Conservation (phyloP, 2,888 invertebrate species). For the Sphaerophoria rueppellii region DNA sequence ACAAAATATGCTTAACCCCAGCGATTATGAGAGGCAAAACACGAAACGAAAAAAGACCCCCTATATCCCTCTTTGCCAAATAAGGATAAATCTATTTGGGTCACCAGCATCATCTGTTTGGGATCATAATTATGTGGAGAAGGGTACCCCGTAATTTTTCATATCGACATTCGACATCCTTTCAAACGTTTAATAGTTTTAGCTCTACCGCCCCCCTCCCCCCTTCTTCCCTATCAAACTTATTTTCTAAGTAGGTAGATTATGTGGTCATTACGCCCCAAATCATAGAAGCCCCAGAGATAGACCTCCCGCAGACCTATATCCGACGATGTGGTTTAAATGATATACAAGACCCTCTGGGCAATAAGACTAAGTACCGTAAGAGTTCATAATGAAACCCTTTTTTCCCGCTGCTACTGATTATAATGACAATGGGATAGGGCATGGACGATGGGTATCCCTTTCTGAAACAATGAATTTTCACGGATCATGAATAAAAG, state of each 20-base stretch:
- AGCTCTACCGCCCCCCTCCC: background rate
- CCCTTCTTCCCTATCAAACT: background rate
- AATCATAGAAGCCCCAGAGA: background rate
- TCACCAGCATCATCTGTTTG: constrained; percentile 19
- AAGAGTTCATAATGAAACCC: constrained; percentile 22
- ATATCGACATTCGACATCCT: background rate
- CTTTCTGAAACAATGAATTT: constrained; percentile 14
- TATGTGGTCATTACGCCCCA: background rate
- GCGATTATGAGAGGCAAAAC: constrained; percentile 11
- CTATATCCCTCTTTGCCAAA: background rate
- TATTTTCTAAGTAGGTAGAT: constrained; percentile 1
- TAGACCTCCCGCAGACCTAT: background rate
- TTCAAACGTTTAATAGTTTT: background rate
- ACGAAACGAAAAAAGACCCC: background rate
- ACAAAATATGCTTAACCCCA: constrained; percentile 29
- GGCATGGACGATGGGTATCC: background rate
- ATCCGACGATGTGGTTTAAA: background rate
- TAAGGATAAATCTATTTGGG: constrained; percentile 28
- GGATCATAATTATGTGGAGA: constrained; percentile 3
- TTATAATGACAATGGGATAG: too few species aligned
- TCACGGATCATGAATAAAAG: constrained; percentile 38
- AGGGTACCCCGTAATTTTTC: background rate
- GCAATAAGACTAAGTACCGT: constrained; percentile 30
- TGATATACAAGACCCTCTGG: background rate
- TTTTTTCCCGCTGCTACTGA: background rate